Conservation (phyloP, 2,888 invertebrate species). For the Eretmocerus hayati region DNA sequence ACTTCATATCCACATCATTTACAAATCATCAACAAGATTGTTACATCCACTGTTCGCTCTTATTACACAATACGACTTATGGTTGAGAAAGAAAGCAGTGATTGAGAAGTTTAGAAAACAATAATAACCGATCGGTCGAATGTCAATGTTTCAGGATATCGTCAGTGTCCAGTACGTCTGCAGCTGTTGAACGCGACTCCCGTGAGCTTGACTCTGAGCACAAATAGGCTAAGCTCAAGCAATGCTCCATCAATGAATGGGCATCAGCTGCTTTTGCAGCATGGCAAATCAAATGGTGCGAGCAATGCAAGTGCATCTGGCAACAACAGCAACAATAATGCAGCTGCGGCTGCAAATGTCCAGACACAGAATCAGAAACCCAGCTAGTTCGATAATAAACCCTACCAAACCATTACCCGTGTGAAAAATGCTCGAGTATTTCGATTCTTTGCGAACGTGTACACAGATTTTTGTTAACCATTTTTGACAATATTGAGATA, state of each 20-base stretch:
- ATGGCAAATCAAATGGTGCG: constrained; percentile 14
- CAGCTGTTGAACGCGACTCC: constrained; percentile 48
- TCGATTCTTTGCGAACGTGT: neutral
- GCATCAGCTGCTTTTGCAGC: constrained; percentile 13
- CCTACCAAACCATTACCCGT: too few species aligned
- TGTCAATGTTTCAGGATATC: constrained; percentile 37
- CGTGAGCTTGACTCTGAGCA: constrained; percentile 44
- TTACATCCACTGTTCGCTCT: too few species aligned
- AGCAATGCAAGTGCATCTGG: too few species aligned
- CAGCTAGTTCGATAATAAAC: neutral
- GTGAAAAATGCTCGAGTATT: neutral
- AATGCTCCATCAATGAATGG: neutral
- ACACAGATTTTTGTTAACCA: neutral
- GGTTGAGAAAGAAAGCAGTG: too few species aligned
- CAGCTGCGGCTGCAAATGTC: neutral
- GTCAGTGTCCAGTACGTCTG: constrained; percentile 48
- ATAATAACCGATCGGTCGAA: neutral
- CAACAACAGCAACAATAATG: neutral
- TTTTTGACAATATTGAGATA: too few species aligned
- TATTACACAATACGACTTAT: too few species aligned
- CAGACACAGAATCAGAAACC: too few species aligned
- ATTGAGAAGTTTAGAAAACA: neutral
- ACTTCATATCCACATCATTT: neutral
- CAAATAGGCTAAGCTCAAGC: constrained; percentile 25
- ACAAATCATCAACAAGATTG: too few species aligned